Conservation (phyloP, 2,113 vertebrate genomes). For the Pavo muticus region DNA sequence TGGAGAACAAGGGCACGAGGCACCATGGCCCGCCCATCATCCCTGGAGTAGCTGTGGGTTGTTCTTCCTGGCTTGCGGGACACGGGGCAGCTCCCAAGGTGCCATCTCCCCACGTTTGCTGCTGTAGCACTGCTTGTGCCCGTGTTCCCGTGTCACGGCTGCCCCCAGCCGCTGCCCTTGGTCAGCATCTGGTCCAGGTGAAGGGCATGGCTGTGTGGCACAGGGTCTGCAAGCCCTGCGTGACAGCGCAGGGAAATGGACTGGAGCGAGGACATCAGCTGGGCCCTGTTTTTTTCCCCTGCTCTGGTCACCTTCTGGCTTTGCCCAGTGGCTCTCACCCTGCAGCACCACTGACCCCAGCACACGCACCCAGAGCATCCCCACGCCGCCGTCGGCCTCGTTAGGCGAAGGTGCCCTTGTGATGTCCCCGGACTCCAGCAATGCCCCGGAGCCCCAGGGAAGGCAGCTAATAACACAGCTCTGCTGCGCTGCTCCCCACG, state of each 20-base stretch:
- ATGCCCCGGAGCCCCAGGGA: not conserved
- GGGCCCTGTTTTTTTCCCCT: not conserved
- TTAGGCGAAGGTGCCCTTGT: conserved; percentile 55
- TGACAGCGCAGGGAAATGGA: not conserved
- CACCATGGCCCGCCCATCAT: fast-evolving
- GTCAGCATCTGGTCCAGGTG: fast-evolving
- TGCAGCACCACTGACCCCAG: too few species aligned
- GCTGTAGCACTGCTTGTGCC: not conserved
- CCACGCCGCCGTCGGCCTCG: not conserved
- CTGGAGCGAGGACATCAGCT: not conserved
- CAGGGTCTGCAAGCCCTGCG: not conserved
- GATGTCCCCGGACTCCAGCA: not conserved
- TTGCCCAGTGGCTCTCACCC: too few species aligned
- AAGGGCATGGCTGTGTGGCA: not conserved
- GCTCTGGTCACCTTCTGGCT: not conserved
- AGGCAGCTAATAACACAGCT: not conserved
- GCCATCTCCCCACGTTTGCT: not conserved
- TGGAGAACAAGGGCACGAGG: fast-evolving
- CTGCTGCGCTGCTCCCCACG: not conserved
- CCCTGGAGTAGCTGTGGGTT: too few species aligned
- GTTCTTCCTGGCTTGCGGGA: not conserved
- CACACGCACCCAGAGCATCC: not conserved
- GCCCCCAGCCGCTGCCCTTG: not conserved
- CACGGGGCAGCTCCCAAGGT: not conserved
- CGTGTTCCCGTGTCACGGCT: not conserved